phyloP scores from a whole-genome alignment of 2,888 invertebrate genomes.

The Tetanocera ferruginea region DNA sequence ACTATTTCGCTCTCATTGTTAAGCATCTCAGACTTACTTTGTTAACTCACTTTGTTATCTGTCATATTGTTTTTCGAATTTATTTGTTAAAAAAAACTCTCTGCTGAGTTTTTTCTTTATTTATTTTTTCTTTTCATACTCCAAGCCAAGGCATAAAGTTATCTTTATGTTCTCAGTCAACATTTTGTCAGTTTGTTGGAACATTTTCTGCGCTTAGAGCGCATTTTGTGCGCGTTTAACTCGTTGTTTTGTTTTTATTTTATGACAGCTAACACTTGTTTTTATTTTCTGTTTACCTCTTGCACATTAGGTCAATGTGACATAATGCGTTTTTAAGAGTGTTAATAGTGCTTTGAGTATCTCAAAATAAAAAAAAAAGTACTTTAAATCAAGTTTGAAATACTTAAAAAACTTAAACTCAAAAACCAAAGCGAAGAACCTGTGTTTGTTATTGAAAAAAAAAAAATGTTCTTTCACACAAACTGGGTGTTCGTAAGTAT shows the following conservation, averaged over 20 bases:
- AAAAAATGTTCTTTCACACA: constrained; percentile 61
- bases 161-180: background rate
- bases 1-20: too few species aligned
- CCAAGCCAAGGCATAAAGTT: too few species aligned
- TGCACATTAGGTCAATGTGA: background rate
- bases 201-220: background rate
- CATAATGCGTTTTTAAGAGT: background rate
- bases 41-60: background rate
- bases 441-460: too few species aligned
- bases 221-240: background rate
- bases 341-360: background rate
- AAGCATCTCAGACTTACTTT: too few species aligned
- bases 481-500: constrained; percentile 67
- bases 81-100: background rate
- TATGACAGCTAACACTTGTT: constrained; percentile 40
- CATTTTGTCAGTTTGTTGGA: background rate
- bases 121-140: too few species aligned
- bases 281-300: constrained; percentile 16
- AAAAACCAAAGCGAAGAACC: background rate
- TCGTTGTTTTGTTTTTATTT: constrained; percentile 14
- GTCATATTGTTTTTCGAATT: background rate
- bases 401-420: background rate
- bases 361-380: too few species aligned
- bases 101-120: background rate
- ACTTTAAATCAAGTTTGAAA: background rate